phyloP scores from a whole-genome alignment of 1,140 invertebrate genomes.

The Drosophila carrolli region DNA sequence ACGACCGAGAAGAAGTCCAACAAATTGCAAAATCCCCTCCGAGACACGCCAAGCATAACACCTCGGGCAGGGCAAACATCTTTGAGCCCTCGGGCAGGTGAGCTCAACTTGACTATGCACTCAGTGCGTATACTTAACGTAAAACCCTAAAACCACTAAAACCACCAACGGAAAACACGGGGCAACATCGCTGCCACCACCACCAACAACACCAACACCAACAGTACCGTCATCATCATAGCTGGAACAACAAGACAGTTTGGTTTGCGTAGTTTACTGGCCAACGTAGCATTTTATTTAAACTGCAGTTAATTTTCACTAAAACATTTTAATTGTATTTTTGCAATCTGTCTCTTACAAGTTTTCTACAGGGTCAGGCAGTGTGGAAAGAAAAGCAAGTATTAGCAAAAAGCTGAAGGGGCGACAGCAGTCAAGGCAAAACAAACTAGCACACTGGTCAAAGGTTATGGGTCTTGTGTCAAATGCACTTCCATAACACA shows the following conservation, averaged over 20 bases:
- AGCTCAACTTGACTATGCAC: slow-evolving; percentile 51
- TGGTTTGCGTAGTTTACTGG: slow-evolving; percentile 47
- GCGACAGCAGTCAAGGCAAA: slow-evolving; percentile 21
- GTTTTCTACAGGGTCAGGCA: slow-evolving; percentile 59
- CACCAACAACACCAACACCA: not conserved
- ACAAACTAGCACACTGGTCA: slow-evolving; percentile 35
- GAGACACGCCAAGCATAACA: slow-evolving; percentile 50
- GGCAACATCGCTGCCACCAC: slow-evolving; percentile 22
- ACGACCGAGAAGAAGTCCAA: slow-evolving; percentile 69
- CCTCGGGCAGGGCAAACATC: slow-evolving; percentile 62
- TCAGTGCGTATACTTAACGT: slow-evolving; percentile 78
- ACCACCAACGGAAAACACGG: slow-evolving; percentile 69
- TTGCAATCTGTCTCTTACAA: slow-evolving; percentile 79
- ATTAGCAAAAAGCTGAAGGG: slow-evolving; percentile 24
- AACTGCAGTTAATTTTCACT: slow-evolving; percentile 82
- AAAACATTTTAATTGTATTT: slow-evolving; percentile 83
- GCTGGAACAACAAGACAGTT: slow-evolving; percentile 9
- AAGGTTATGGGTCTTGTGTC: not conserved
- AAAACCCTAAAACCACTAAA: slow-evolving; percentile 78
- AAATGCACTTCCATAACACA: not conserved
- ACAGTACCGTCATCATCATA: slow-evolving; percentile 11
- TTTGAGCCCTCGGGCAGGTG: slow-evolving; percentile 53
- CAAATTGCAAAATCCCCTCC: slow-evolving; percentile 78
- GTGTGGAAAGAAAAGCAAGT: slow-evolving; percentile 18
- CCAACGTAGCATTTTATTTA: slow-evolving; percentile 79